Conservation (phyloP, 2,797 vertebrate species). For the Ambastaia sidthimunki region DNA sequence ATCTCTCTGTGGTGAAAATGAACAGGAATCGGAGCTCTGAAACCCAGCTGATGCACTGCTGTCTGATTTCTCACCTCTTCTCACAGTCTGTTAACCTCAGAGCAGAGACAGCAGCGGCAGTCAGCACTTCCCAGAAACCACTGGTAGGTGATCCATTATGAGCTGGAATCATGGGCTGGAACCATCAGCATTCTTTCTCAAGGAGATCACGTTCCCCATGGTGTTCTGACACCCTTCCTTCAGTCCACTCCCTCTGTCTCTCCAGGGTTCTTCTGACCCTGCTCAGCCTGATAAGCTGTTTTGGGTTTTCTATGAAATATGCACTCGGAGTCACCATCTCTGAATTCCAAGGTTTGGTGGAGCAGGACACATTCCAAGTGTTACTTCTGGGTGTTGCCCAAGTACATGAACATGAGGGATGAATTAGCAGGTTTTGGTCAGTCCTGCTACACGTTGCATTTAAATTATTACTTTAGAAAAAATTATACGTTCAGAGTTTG, state of each 20-base stretch:
- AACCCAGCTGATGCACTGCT: neutral
- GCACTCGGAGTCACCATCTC: slow-evolving; percentile 35
- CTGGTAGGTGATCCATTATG: slow-evolving; percentile 28
- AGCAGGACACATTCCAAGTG: slow-evolving; percentile 13
- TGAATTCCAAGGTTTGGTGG: slow-evolving; percentile 47
- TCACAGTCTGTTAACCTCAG: neutral
- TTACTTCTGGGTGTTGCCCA: slow-evolving; percentile 28
- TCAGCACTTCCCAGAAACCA: slow-evolving; percentile 40
- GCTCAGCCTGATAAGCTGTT: slow-evolving; percentile 17
- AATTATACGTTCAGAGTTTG: no score
- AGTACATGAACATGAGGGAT: neutral
- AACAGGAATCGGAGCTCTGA: neutral
- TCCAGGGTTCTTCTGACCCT: slow-evolving; percentile 29
- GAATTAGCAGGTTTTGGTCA: slow-evolving; percentile 9
- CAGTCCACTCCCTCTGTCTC: neutral
- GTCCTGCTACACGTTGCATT: neutral
- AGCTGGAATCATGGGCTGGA: slow-evolving; percentile 43
- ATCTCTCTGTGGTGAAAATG: slow-evolving; percentile 1
- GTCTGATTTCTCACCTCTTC: slow-evolving; percentile 21
- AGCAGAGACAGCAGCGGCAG: slow-evolving; percentile 4
- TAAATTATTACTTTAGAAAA: no score
- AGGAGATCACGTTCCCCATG: slow-evolving; percentile 50
- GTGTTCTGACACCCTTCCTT: neutral
- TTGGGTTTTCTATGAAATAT: neutral
- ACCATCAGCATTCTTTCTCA: slow-evolving; percentile 48